Conservation (phyloP, 1,140 invertebrate genomes). For the Caenorhabditis inopinata region DNA sequence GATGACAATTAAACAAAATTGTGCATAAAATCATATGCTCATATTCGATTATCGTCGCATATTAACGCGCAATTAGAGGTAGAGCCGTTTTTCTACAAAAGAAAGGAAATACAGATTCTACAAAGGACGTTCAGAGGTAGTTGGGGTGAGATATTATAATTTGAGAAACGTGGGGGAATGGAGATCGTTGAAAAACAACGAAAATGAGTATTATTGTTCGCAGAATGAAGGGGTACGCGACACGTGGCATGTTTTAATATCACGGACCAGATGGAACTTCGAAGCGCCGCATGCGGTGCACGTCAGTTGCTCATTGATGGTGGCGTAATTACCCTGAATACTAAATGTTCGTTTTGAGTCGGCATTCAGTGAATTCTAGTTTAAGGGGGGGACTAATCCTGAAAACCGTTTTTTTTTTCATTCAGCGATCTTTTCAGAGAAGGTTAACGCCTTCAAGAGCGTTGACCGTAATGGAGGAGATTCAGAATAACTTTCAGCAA, state of each 20-base stretch:
- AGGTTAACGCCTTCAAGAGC: too few species aligned
- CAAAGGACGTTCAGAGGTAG: background rate
- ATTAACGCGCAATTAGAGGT: background rate
- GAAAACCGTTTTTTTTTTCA: too few species aligned
- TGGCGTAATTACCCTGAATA: conserved; percentile 40
- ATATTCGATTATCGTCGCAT: background rate
- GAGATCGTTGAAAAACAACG: background rate
- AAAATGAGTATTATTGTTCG: background rate
- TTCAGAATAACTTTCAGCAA: too few species aligned
- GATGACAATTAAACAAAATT: too few species aligned
- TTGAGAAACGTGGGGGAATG: background rate
- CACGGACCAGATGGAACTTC: conserved; percentile 36
- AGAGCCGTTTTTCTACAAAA: background rate
- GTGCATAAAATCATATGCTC: conserved; percentile 7
- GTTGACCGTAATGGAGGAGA: too few species aligned
- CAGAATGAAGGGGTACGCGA: background rate
- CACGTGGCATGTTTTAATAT: conserved; percentile 26
- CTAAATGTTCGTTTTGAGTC: background rate
- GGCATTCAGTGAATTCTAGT: too few species aligned
- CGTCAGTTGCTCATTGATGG: conserved; percentile 33
- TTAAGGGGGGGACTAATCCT: too few species aligned
- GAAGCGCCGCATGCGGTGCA: conserved; percentile 24
- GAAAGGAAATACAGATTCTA: background rate
- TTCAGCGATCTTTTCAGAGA: too few species aligned
- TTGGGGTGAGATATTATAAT: background rate